These are phyloP conservation scores for Anorthoa munda DNA, from an alignment of 2,888 invertebrate genomes.

Conservation along the genomic window DNA sequence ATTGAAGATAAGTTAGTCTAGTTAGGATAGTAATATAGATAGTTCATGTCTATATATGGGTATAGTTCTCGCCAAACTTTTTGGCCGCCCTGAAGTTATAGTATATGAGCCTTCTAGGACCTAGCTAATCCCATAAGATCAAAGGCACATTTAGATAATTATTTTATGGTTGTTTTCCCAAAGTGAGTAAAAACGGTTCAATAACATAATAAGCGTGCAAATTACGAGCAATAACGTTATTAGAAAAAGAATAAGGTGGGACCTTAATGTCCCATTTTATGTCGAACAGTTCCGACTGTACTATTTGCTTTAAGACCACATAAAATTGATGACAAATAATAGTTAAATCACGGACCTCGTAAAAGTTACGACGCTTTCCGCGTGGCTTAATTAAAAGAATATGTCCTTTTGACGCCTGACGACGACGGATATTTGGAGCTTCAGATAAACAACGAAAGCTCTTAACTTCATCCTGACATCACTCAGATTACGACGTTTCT, in stretches of 20 bases:
- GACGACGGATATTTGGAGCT: conserved; percentile 60
- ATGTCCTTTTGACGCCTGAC: conserved; percentile 83
- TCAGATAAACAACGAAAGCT: conserved; percentile 60
- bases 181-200: conserved; percentile 21
- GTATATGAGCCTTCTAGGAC: neutral
- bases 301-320: conserved; percentile 87
- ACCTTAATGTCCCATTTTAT: conserved; percentile 73
- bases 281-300: conserved; percentile 74
- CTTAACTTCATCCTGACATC: conserved; percentile 49
- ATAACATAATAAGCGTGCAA: conserved; percentile 23
- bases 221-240: conserved; percentile 44
- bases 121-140: neutral
- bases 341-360: conserved; percentile 90
- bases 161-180: neutral
- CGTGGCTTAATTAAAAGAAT: conserved; percentile 90
- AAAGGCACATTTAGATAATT: neutral
- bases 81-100: no score
- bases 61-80: no score
- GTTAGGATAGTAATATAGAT: neutral
- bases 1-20: neutral
- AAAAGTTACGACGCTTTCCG: conserved; percentile 89
- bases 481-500: conserved; percentile 42
- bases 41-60: neutral
- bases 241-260: conserved; percentile 54
- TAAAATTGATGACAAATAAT: conserved; percentile 91